Conservation (phyloP, 64 coral and sea anemone genomes). For the Orbicella faveolata region DNA sequence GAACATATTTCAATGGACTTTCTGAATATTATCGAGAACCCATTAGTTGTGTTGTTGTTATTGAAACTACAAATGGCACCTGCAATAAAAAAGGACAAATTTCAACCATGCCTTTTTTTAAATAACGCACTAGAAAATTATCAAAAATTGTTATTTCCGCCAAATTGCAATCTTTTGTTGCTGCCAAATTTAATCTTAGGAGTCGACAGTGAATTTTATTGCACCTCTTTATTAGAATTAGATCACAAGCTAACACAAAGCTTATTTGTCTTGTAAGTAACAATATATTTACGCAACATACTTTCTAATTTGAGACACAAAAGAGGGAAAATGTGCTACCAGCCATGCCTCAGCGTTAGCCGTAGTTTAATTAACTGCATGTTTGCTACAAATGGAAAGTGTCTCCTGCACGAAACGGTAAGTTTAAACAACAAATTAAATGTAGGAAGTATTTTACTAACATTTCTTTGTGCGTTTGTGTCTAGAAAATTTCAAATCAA, state of each 20-base stretch:
- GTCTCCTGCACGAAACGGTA: too few relatives aligned
- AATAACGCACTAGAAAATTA: neutral
- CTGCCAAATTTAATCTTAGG: neutral
- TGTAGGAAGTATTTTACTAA: too few relatives aligned
- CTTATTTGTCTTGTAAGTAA: neutral
- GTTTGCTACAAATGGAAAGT: neutral
- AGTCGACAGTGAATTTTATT: neutral
- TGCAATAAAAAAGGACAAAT: conserved; percentile 8
- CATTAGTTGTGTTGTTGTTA: conserved; percentile 33
- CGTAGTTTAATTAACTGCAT: neutral
- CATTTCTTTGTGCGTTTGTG: too few relatives aligned
- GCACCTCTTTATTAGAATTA: neutral
- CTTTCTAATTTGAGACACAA: neutral
- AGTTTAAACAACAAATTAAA: too few relatives aligned
- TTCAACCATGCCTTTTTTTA: neutral
- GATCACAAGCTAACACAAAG: neutral
- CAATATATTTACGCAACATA: neutral
- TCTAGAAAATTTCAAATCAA: too few relatives aligned
- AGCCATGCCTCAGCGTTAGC: neutral
- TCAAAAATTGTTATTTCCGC: conserved; percentile 8
- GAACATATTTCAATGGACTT: neutral
- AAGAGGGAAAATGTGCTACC: neutral
- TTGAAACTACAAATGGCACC: conserved; percentile 16
- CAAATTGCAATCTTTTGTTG: neutral
- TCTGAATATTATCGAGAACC: conserved; percentile 25